phyloP scores from a whole-genome alignment of 2,888 invertebrate species.

The Oligia fasciuncula region DNA sequence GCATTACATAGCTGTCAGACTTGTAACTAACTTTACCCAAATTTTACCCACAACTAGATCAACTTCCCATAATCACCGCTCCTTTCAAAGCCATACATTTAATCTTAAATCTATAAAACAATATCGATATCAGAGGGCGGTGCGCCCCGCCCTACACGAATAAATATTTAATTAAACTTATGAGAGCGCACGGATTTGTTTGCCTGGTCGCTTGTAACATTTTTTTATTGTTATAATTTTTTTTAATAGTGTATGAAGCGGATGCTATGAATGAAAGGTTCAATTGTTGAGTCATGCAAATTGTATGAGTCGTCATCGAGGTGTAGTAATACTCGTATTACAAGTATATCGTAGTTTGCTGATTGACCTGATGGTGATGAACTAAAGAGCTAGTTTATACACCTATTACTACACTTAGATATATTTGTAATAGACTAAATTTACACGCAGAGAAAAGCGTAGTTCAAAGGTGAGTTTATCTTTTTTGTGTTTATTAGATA shows the following conservation, averaged over 20 bases:
- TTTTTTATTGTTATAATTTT: conserved; percentile 65
- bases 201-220: conserved; percentile 66
- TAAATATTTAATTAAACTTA: conserved; percentile 89
- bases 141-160: conserved; percentile 85
- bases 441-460: background rate
- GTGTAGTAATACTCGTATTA: conserved; percentile 12
- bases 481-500: background rate
- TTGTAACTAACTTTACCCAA: background rate
- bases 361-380: conserved; percentile 22
- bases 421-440: background rate
- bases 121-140: conserved; percentile 87
- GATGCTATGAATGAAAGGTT: conserved; percentile 65
- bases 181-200: conserved; percentile 81
- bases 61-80: conserved; percentile 56
- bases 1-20: background rate
- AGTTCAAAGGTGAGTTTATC: background rate
- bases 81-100: conserved; percentile 69
- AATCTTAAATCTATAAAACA: conserved; percentile 87
- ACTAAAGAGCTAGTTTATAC: background rate
- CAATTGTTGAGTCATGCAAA: conserved; percentile 52
- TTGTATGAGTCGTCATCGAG: conserved; percentile 22
- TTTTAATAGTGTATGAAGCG: conserved; percentile 56
- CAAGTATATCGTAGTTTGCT: background rate
- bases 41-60: conserved; percentile 11
- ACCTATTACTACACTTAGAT: no score